Conservation (phyloP, 35 echinoderm and acorn worm species). For the Diadema setosum region DNA sequence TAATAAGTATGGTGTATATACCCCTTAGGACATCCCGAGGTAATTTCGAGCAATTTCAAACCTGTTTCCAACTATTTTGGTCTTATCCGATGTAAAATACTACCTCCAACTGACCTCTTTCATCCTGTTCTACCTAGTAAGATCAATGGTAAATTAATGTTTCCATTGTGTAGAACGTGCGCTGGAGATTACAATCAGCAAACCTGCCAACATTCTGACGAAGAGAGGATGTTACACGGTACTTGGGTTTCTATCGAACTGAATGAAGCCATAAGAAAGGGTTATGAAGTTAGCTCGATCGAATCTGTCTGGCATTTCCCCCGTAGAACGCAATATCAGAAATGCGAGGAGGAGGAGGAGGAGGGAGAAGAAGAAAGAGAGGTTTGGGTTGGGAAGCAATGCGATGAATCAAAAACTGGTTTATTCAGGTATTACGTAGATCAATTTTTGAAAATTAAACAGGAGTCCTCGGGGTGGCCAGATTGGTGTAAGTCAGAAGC, state of each 20-base stretch:
- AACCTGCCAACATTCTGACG: not conserved
- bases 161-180: slow-evolving; percentile 35
- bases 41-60: slow-evolving; percentile 22
- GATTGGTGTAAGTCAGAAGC: slow-evolving; percentile 34
- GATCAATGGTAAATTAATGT: slow-evolving; percentile 22
- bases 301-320: slow-evolving; percentile 78
- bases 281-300: slow-evolving; percentile 12
- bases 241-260: slow-evolving; percentile 71
- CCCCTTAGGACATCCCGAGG: not conserved
- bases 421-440: slow-evolving; percentile 56
- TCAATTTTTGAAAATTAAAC: slow-evolving; percentile 50
- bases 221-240: slow-evolving; percentile 17
- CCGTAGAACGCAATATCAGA: not conserved
- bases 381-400: too few species aligned
- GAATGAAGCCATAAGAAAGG: slow-evolving; percentile 40
- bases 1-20: slow-evolving; percentile 2
- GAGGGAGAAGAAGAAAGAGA: too few species aligned
- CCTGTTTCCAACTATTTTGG: slow-evolving; percentile 50
- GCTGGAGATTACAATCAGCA: not conserved
- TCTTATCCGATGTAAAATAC: slow-evolving; percentile 43
- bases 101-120: slow-evolving; percentile 16
- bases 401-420: too few species aligned
- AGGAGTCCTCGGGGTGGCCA: slow-evolving; percentile 53
- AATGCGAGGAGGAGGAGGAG: too few species aligned
- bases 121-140: slow-evolving; percentile 26